Base-by-base conservation (phyloP, 2,888 invertebrate species). In the Spodoptera exigua region DNA sequence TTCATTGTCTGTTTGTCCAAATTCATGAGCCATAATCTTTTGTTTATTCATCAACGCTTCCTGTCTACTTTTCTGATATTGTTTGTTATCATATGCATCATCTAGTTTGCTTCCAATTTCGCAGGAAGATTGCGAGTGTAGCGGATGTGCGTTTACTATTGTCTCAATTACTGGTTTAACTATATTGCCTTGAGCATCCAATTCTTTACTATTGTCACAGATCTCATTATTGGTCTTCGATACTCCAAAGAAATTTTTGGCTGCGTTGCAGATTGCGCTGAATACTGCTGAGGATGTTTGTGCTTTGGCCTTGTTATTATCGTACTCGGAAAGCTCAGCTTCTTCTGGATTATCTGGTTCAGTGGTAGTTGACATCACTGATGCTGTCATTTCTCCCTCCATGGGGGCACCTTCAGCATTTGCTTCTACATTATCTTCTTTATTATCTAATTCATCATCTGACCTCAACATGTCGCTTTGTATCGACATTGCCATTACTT, bases 11-110 rank as follows among this genome's bases (percentile, higher is more conserved):
- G 67, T 82, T 62, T 88, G 84, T 2, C 91, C 94, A 47, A 93
- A 90, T 80, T 95, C 95, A 53, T 94, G 89, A 0, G 88, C 76
- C 90, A 95, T 89, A 0, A 95, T 94, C 84, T 94, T 95, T 16
- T 90, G 85, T 73, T 94, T 95, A 71, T 95, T 95, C 41, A 85
- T 81, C 0, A 93, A 82, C 1, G 92, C 92, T 70, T 91, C 92
- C 60, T 93, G 89, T 72, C 91, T 94, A 48, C 86, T 89, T 62
- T 86, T 82, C 9, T 89, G 74, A 73, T 85, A 94, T 53, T 87
- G 82, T 59, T 85, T 51, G 69, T 92, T 91, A 63, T 91, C 90
- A 32, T 80, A 79, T 0, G 62, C 67, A 7, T 81, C 70, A 37
- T 91, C 79, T 45, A 92, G 70, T 44, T 89, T 80, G 21, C 81